These are phyloP conservation scores for Chaetodon auriga DNA, from an alignment of 2,113 vertebrate genomes.

Conservation along the genomic window DNA sequence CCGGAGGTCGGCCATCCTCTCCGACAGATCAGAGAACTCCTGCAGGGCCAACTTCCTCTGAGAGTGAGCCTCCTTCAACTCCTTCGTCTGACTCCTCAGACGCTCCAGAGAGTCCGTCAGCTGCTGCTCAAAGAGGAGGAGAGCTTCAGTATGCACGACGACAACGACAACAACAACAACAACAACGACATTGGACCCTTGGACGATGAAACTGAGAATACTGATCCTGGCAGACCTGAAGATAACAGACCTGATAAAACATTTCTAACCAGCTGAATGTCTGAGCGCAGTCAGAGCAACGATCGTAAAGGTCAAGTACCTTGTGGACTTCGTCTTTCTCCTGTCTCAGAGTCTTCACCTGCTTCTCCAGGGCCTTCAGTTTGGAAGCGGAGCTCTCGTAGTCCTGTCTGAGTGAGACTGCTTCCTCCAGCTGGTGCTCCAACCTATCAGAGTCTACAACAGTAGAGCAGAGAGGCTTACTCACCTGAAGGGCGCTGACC, in stretches of 20 bases:
- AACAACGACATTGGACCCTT: no score
- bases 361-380: conserved; percentile 91
- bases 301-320: conserved; percentile 77
- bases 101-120: conserved; percentile 91
- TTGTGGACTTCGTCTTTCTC: conserved; percentile 96
- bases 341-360: conserved; percentile 88
- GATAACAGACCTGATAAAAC: background rate
- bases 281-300: no score
- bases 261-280: no score
- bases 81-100: conserved; percentile 91
- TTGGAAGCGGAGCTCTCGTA: conserved; percentile 91
- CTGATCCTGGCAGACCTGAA: background rate
- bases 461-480: background rate
- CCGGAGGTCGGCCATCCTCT: conserved; percentile 91
- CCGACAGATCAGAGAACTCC: conserved; percentile 93
- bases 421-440: conserved; percentile 93
- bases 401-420: conserved; percentile 89
- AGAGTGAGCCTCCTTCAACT: conserved; percentile 93
- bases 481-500: no score
- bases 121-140: conserved; percentile 85
- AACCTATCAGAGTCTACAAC: conserved; percentile 90
- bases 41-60: conserved; percentile 94
- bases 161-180: no score
- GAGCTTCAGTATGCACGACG: background rate
- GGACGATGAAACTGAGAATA: no score